Conservation (phyloP, 2,888 invertebrate genomes). For the Xestia c-nigrum region DNA sequence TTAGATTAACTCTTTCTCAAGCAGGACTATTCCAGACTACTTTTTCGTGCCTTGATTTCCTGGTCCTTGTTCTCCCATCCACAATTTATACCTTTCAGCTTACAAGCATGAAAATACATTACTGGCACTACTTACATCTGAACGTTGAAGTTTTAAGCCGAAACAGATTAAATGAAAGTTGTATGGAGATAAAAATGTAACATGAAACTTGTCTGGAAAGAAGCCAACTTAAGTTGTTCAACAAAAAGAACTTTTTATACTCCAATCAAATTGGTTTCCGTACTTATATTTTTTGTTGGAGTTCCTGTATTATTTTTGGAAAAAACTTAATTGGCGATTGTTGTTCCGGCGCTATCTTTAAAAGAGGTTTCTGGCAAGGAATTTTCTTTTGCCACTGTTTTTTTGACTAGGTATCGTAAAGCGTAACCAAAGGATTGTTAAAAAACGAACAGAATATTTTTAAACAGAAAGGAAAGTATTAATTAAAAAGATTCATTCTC, state of each 20-base stretch:
- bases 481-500: no score
- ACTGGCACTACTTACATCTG: slow-evolving; percentile 45
- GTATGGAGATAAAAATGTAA: slow-evolving; percentile 66
- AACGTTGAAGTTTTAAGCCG: slow-evolving; percentile 63
- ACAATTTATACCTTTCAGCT: neutral
- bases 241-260: slow-evolving; percentile 59
- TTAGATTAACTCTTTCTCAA: neutral
- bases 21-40: neutral
- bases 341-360: slow-evolving; percentile 13
- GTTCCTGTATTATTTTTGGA: slow-evolving; percentile 27
- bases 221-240: slow-evolving; percentile 64
- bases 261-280: slow-evolving; percentile 60
- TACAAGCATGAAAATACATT: slow-evolving; percentile 43
- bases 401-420: neutral
- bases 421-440: neutral
- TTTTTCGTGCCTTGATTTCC: no score
- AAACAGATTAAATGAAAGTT: slow-evolving; percentile 67
- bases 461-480: no score
- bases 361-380: neutral
- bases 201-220: slow-evolving; percentile 63
- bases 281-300: slow-evolving; percentile 38
- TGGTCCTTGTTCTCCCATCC: neutral
- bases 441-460: neutral
- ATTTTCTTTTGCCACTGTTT: neutral
- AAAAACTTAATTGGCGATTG: slow-evolving; percentile 28